These are phyloP conservation scores for Neodiprion fabricii DNA, from an alignment of 1,140 invertebrate species.

Conservation along the genomic window DNA sequence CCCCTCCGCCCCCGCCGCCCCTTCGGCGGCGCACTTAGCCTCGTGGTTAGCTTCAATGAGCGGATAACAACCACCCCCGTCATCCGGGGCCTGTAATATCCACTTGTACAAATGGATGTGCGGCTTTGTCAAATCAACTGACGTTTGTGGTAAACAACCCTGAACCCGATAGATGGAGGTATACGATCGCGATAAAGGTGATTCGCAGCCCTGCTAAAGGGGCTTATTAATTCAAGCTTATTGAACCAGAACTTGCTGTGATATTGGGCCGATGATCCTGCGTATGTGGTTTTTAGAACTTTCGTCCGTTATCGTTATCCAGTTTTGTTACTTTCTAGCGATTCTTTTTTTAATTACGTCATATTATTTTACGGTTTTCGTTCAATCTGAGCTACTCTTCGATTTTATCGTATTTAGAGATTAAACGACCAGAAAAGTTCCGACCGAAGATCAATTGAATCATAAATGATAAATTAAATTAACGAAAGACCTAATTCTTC, in stretches of 20 bases:
- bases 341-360: too few relatives aligned
- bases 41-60: conserved; percentile 63
- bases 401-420: too few relatives aligned
- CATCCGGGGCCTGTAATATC: conserved; percentile 57
- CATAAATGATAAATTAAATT: too few relatives aligned
- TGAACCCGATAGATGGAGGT: conserved; percentile 26
- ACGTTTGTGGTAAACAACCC: conserved; percentile 53
- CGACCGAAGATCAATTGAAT: too few relatives aligned
- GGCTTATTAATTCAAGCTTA: not conserved
- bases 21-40: conserved; percentile 51
- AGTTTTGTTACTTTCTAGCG: too few relatives aligned
- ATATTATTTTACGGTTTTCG: too few relatives aligned
- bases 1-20: conserved; percentile 32
- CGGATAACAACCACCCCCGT: conserved; percentile 60
- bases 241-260: not conserved
- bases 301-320: too few relatives aligned
- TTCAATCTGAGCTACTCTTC: too few relatives aligned
- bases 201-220: not conserved
- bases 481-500: too few relatives aligned
- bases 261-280: too few relatives aligned
- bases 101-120: conserved; percentile 57
- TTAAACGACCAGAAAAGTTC: too few relatives aligned
- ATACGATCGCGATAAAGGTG: not conserved
- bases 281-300: too few relatives aligned
- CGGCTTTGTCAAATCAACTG: conserved; percentile 61